phyloP scores from a whole-genome alignment of 2,797 vertebrate genomes.

The Trachurus trachurus region DNA sequence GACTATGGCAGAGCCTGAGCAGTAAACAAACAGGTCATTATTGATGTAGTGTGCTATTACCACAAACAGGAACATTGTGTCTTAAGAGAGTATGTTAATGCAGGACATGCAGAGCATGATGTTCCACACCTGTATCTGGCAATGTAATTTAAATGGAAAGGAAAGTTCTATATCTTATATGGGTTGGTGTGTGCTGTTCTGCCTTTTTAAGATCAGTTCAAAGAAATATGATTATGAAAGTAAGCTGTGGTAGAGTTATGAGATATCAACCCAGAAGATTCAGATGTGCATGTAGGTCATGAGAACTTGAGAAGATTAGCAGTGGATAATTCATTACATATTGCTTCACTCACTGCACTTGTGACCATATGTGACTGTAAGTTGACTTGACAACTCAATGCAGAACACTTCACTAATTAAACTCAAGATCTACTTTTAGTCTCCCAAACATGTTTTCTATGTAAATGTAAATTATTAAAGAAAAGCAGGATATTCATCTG shows the following conservation, averaged over 20 bases:
- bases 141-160: background rate
- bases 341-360: conserved; percentile 29
- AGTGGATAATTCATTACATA: conserved; percentile 41
- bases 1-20: conserved; percentile 19
- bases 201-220: conserved; percentile 18
- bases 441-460: conserved; percentile 9
- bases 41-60: conserved; percentile 22
- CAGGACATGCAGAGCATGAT: conserved; percentile 10
- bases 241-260: conserved; percentile 4
- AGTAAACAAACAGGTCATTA: conserved; percentile 41
- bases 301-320: conserved; percentile 28
- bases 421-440: conserved; percentile 1
- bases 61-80: conserved; percentile 32
- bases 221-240: conserved; percentile 13
- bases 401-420: conserved; percentile 22
- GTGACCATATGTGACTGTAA: conserved; percentile 13
- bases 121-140: conserved; percentile 10
- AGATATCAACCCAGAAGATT: conserved; percentile 23
- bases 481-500: conserved; percentile 16
- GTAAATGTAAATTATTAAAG: conserved; percentile 32
- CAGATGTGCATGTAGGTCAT: conserved; percentile 46
- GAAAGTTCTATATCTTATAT: background rate
- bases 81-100: conserved; percentile 20
- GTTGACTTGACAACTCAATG: conserved; percentile 13
- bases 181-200: background rate